Percentiles rank a stretch among this genome's conserved stretches.
Conservation (phyloP, 2,888 invertebrate species). For the Thyatira batis region DNA sequence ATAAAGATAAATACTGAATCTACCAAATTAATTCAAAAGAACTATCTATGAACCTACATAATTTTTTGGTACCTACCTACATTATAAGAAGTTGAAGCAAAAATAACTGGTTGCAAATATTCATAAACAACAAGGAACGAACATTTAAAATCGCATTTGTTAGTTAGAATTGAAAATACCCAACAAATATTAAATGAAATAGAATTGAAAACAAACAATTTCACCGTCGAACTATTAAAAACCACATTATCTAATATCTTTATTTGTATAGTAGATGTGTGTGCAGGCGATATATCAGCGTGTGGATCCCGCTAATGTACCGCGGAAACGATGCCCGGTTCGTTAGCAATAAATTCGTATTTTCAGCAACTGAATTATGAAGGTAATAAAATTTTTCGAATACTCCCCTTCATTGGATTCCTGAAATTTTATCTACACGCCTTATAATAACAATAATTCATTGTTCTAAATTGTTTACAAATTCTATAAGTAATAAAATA, state of each 20-base stretch:
- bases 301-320: background rate
- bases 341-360: slow-evolving; percentile 2
- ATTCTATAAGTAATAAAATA: background rate
- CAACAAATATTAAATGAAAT: slow-evolving; percentile 14
- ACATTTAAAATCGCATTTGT: background rate
- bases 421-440: background rate
- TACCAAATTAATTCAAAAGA: no score
- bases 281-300: slow-evolving; percentile 14
- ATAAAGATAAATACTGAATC: no score
- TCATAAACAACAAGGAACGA: background rate
- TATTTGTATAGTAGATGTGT: slow-evolving; percentile 30
- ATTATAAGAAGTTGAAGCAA: no score
- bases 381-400: slow-evolving; percentile 3
- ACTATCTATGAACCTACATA: no score
- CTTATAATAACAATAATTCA: background rate
- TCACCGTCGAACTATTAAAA: slow-evolving; percentile 31
- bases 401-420: background rate
- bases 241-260: slow-evolving; percentile 45
- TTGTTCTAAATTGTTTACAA: slow-evolving; percentile 1
- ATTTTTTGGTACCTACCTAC: no score
- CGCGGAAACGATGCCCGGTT: background rate
- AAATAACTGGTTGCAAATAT: background rate
- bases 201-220: background rate
- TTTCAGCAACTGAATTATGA: slow-evolving; percentile 1
- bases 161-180: slow-evolving; percentile 13